Evolutionary conservation across 2,113 vertebrate genomes (phyloP).

Genomic region (Laterallus jamaicensis): DNA sequence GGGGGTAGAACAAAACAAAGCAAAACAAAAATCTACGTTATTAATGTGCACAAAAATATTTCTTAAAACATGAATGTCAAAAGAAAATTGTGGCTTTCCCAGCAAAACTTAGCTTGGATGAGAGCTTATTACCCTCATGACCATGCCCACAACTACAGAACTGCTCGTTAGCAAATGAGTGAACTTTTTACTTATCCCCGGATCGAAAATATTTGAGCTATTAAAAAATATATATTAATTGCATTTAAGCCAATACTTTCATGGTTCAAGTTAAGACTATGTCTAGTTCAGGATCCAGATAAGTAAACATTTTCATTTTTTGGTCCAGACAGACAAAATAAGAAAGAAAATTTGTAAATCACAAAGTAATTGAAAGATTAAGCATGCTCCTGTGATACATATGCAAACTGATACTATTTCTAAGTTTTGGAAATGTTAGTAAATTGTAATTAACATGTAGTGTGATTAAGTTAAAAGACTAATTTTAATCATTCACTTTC

Average conservation of each 20-base stretch:
- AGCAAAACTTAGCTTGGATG: neutral
- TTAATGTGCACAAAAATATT: neutral
- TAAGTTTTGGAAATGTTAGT: neutral
- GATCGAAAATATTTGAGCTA: neutral
- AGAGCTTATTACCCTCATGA: neutral
- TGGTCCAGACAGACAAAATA: neutral
- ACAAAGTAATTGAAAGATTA: neutral
- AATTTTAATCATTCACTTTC: conserved; percentile 11
- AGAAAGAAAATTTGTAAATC: neutral
- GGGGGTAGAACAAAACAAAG: neutral
- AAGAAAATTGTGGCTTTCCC: neutral
- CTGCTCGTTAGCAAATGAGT: neutral
- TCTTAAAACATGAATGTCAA: neutral
- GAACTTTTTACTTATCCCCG: neutral
- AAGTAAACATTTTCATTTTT: neutral
- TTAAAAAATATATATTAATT: neutral
- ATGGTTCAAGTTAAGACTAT: neutral
- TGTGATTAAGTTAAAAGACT: neutral
- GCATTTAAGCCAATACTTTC: neutral
- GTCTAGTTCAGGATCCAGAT: neutral
- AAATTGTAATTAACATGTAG: neutral
- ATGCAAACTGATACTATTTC: neutral
- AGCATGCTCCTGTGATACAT: neutral
- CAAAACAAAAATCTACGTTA: neutral
- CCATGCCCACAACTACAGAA: neutral